Base-by-base conservation (phyloP, 2,888 invertebrate genomes). In the Halictus ligatus region DNA sequence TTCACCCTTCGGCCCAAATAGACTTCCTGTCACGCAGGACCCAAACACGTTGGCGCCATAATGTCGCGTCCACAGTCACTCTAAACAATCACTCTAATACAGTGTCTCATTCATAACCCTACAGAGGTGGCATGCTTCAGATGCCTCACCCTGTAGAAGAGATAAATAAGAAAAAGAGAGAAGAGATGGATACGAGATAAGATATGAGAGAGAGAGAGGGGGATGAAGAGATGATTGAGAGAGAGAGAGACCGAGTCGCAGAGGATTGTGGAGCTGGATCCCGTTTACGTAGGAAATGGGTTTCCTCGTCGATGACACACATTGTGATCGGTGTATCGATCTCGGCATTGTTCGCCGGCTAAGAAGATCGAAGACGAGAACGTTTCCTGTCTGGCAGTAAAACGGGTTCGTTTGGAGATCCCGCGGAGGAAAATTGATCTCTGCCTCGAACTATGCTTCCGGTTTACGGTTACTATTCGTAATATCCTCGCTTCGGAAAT, bases 261-360 rank as follows among this genome's bases (percentile, higher is more conserved):
- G 64, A 64, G 64, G 64, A 64, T 64, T 15, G 29, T 1, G 29
- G 64, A 29, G 29, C 35, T 35, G 78, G 50, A 71, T 78, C 72
- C 78, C 89, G 85, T 82, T 81, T 90, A 78, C 83, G 80, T 81
- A 81, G 90, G 80, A 88, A 90, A 90, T 90, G 78, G 84, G 80
- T 86, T 90, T 71, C 78, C 83, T 86, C 84, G 82, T 80, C 84
- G 80, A 76, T 84, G 86, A 84, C 84, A 74, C 67, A 78, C 76
- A 48, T 40, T 77, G 75, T 84, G 89, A 88, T 86, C 86, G 88
- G 77, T 84, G 86, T 64, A 64, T 86, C 84, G 89, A 89, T 80
- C 84, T 85, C 77, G 67, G 78, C 74, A 76, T 77, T 60, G 71
- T 67, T 60, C 50, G 50, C 58, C 76, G 13, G 64, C 67, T 35